phyloP scores from a whole-genome alignment of 2,797 vertebrate species.

The Pelodytes ibericus region DNA sequence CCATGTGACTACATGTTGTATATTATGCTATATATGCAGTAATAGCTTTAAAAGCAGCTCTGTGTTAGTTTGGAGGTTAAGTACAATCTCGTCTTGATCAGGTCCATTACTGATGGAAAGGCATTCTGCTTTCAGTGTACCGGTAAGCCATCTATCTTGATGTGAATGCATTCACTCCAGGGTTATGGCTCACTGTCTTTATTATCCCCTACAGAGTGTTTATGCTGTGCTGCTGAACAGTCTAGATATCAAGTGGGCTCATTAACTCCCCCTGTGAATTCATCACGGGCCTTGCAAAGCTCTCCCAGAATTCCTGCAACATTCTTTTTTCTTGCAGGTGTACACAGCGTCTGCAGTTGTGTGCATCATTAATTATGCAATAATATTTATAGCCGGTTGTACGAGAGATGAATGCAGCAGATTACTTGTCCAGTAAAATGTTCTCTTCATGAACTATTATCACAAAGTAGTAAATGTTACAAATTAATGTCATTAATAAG shows the following conservation, averaged over 20 bases:
- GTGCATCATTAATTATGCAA: constrained; percentile 28
- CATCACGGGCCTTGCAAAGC: constrained; percentile 14
- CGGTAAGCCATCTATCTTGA: constrained; percentile 30
- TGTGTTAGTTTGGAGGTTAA: not conserved
- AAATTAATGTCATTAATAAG: constrained; percentile 11
- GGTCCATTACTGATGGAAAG: constrained; percentile 16
- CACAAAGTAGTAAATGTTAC: constrained; percentile 7
- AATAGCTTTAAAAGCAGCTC: not conserved
- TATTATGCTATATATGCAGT: not conserved
- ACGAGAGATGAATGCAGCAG: constrained; percentile 3
- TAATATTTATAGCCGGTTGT: constrained; percentile 25
- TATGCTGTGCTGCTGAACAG: constrained; percentile 42
- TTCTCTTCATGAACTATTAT: not conserved
- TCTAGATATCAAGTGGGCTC: constrained; percentile 40
- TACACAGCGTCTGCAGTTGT: constrained; percentile 32
- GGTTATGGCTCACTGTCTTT: constrained; percentile 32
- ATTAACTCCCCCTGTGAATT: constrained; percentile 48
- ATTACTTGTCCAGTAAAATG: constrained; percentile 16
- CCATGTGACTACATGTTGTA: no score
- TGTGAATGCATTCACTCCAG: constrained; percentile 37
- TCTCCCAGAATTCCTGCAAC: constrained; percentile 15
- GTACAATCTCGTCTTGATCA: constrained; percentile 7
- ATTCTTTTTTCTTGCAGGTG: constrained; percentile 35
- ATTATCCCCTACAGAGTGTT: constrained; percentile 51
- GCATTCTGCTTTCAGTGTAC: constrained; percentile 6